phyloP scores from a whole-genome alignment of 2,888 invertebrate genomes.

The Limenitis camilla region DNA sequence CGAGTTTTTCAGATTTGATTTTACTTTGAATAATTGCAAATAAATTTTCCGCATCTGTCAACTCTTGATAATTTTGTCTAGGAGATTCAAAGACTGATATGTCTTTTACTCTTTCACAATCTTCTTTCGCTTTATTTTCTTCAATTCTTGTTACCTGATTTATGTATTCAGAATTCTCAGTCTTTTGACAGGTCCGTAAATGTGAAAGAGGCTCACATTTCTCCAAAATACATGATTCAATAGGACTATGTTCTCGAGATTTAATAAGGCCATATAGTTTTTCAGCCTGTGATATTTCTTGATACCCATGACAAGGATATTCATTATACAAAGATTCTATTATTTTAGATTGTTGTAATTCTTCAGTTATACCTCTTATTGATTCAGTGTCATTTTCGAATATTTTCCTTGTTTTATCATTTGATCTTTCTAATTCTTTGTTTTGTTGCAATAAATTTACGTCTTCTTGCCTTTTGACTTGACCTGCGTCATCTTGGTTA shows the following conservation, averaged over 20 bases:
- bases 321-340: not conserved
- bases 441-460: too few relatives aligned
- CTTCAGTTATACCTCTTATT: too few relatives aligned
- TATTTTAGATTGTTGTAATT: too few relatives aligned
- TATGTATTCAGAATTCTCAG: too few relatives aligned
- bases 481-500: not conserved
- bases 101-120: not conserved
- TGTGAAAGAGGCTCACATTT: not conserved
- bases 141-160: too few relatives aligned
- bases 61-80: conserved; percentile 26
- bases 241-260: conserved; percentile 26
- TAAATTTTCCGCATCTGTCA: conserved; percentile 30
- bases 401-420: too few relatives aligned
- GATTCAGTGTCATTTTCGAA: too few relatives aligned
- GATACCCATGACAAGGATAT: conserved; percentile 32
- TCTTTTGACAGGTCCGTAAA: too few relatives aligned
- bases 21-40: conserved; percentile 15
- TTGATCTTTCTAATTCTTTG: too few relatives aligned
- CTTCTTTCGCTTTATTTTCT: not conserved
- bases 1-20: not conserved
- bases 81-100: conserved; percentile 1
- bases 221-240: conserved; percentile 13
- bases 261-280: conserved; percentile 26
- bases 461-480: too few relatives aligned
- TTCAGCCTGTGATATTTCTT: conserved; percentile 45